phyloP scores from a whole-genome alignment of 2,113 vertebrate genomes.

The Suricata suricatta region DNA sequence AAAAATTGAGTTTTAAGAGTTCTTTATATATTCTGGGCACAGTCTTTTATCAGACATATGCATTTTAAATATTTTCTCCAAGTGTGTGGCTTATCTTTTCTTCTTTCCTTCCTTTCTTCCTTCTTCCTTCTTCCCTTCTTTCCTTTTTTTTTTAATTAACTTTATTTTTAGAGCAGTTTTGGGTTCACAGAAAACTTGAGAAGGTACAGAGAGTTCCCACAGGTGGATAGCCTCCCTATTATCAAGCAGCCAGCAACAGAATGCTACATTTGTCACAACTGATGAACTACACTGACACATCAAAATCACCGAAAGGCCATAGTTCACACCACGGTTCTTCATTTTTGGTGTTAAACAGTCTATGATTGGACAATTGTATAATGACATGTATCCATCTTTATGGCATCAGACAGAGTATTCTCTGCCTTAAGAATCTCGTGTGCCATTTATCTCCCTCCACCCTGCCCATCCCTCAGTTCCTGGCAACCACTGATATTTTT shows the following conservation, averaged over 20 bases:
- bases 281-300: neutral
- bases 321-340: neutral
- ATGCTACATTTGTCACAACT: neutral
- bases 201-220: neutral
- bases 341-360: neutral
- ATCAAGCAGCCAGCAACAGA: neutral
- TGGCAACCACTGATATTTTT: neutral
- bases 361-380: neutral
- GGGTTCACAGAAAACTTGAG: neutral
- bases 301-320: neutral
- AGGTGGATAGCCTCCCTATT: neutral
- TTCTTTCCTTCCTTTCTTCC: too few relatives aligned
- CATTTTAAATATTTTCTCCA: neutral
- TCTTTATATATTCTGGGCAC: neutral
- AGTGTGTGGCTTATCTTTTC: neutral
- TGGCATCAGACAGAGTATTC: neutral
- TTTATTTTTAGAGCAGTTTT: neutral
- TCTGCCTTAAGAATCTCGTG: neutral
- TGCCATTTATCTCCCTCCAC: neutral
- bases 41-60: neutral
- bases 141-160: neutral
- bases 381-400: neutral
- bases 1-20: neutral
- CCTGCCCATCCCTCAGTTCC: neutral
- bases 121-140: too few relatives aligned